Conservation (phyloP, 2,888 invertebrate species). For the Agrotis ipsilon region DNA sequence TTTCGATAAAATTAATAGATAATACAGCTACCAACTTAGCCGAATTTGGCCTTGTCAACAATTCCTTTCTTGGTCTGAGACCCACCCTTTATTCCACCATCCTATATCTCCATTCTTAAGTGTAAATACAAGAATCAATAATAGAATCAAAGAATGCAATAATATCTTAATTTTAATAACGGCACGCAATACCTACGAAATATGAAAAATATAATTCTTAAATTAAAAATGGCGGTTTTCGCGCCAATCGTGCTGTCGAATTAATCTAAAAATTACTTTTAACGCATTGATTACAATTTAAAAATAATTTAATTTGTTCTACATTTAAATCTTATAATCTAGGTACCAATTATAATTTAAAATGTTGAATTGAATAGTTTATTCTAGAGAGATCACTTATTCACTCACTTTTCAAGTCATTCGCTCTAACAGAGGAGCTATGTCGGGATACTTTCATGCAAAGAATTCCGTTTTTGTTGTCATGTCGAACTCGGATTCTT, state of each 20-base stretch:
- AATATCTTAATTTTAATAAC: slow-evolving; percentile 34
- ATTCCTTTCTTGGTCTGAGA: slow-evolving; percentile 53
- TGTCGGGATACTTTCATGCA: slow-evolving; percentile 93
- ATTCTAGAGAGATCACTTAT: slow-evolving; percentile 78
- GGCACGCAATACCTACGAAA: slow-evolving; percentile 29
- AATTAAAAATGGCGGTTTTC: slow-evolving; percentile 21
- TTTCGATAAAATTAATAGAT: slow-evolving; percentile 66
- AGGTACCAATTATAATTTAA: slow-evolving; percentile 29
- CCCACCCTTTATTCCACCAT: slow-evolving; percentile 36
- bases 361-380: slow-evolving; percentile 43
- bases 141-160: slow-evolving; percentile 35
- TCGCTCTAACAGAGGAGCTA: slow-evolving; percentile 85
- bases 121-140: slow-evolving; percentile 30
- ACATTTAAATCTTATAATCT: slow-evolving; percentile 36
- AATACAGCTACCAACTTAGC: slow-evolving; percentile 50
- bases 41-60: slow-evolving; percentile 33
- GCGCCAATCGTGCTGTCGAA: slow-evolving; percentile 42
- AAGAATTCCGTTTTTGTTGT: slow-evolving; percentile 97
- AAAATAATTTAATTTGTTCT: slow-evolving; percentile 45
- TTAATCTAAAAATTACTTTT: slow-evolving; percentile 31
- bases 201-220: slow-evolving; percentile 36
- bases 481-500: slow-evolving; percentile 97
- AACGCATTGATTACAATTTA: slow-evolving; percentile 35
- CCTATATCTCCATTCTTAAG: slow-evolving; percentile 14
- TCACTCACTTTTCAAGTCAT: slow-evolving; percentile 80